These are phyloP conservation scores for Typhlichthys eigenmanni DNA, from an alignment of 2,797 vertebrate species.

Conservation along the genomic window DNA sequence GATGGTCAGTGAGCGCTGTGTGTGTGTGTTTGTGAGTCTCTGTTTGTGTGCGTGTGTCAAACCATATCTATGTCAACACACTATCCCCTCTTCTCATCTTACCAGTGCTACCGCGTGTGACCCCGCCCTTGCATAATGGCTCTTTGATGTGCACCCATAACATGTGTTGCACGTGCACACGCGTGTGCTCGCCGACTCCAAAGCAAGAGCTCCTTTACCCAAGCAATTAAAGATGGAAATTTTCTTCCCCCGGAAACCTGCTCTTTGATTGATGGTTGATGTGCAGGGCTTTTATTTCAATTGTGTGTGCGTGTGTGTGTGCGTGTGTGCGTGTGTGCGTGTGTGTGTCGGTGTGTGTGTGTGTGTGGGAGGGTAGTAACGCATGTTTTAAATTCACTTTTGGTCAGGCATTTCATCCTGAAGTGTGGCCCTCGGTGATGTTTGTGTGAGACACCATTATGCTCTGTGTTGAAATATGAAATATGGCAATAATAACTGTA, in stretches of 20 bases:
- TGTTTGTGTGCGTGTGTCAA: conserved; percentile 49
- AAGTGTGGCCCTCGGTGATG: conserved; percentile 6
- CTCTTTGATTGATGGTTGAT: conserved; percentile 73
- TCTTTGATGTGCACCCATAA: conserved; percentile 45
- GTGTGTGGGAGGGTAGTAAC: conserved; percentile 30
- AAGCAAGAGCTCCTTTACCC: conserved; percentile 70
- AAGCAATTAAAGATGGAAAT: conserved; percentile 72
- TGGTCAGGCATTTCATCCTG: background rate
- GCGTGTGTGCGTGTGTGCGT: conserved; percentile 41
- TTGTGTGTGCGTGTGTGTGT: conserved; percentile 42
- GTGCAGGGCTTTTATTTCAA: conserved; percentile 79
- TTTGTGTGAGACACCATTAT: conserved; percentile 55
- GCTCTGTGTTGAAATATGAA: conserved; percentile 38
- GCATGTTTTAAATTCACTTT: conserved; percentile 15
- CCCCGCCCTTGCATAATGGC: conserved; percentile 52
- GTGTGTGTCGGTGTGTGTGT: conserved; percentile 44
- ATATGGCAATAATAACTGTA: conserved; percentile 47
- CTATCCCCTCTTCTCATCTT: conserved; percentile 63
- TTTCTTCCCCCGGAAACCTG: conserved; percentile 75
- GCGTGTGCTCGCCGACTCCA: conserved; percentile 55
- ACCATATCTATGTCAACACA: conserved; percentile 60
- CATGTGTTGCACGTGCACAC: background rate
- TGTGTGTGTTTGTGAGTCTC: conserved; percentile 25
- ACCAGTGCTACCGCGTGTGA: conserved; percentile 53
- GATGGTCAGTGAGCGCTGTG: conserved; percentile 53